Evolutionary conservation across 2,113 vertebrate genomes (phyloP), one percentile per base, ranked within the genome.

Genomic region (Xyliphius kryptos): DNA sequence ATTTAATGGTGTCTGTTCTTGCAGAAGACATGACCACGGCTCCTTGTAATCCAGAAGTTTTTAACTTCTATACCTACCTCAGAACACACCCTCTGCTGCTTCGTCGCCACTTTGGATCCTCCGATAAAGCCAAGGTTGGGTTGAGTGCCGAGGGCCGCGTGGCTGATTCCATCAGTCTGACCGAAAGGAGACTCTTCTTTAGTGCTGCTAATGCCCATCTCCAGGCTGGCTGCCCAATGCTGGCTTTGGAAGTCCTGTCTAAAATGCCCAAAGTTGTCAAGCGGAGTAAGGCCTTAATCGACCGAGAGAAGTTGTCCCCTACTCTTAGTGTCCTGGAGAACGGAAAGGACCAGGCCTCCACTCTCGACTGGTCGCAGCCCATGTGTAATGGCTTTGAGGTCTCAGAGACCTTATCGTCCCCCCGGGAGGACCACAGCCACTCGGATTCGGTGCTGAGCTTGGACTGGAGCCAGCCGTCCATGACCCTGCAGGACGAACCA

Each of bases 21-120:
- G n/a, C n/a, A n/a, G n/a, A n/a, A n/a, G n/a, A n/a, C n/a, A n/a
- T n/a, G n/a, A n/a, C n/a, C n/a, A n/a, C n/a, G 47, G 89, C 87
- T 12, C 65, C 86, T 6, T 91, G 90, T 80, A 93, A 89, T 43
- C 90, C 94, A 59, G 86, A 88, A n/a, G 95, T 97, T 60, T 98
- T 98, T 81, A 98, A 97, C 84, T 98, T 98, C 77, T 98, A 96
- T 81, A 97, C 91, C 79, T 97, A 90, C 73, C 87, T 98, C 77
- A 90, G 93, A 63, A 94, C 92, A 6, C 95, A 98, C 75, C 95
- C 95, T 14, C 89, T 98, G 54, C 83, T 98, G 68, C 76, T 97
- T 36, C 91, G 93, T 40, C 90, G 92, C 11, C 90, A 97, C 82
- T 90, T 95, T 76, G 84, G 86, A 49, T 92, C 91, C 58, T 90